Percentiles rank a stretch among this genome's conserved stretches.
Evolutionary conservation across 2,113 vertebrate species (phyloP).

Genomic region (Chaetura pelagica): DNA sequence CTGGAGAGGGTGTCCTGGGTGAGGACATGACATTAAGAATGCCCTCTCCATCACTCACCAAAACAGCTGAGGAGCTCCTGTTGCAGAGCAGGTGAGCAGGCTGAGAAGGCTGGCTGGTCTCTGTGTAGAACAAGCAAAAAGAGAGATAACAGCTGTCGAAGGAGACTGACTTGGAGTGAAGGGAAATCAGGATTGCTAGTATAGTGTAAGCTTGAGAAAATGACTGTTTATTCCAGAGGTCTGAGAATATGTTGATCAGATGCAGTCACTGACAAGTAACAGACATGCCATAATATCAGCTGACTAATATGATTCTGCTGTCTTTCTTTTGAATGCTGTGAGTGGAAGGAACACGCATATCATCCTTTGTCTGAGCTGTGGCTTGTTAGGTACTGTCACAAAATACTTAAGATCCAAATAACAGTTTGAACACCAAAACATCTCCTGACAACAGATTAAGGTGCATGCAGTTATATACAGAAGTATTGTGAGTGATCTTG

Average conservation of each 20-base stretch:
- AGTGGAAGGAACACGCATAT: background rate
- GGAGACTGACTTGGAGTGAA: background rate
- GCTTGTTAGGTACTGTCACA: background rate
- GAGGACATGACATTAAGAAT: conserved; percentile 1
- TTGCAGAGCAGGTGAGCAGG: conserved; percentile 34
- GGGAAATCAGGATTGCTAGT: background rate
- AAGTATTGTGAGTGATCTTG: background rate
- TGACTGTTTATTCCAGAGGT: background rate
- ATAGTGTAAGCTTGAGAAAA: background rate
- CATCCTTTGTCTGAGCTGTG: background rate
- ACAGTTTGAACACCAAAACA: background rate
- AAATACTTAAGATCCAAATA: background rate
- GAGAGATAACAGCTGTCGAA: background rate
- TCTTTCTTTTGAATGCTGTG: background rate
- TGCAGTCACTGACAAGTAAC: background rate
- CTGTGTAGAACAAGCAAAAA: background rate
- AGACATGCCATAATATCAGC: background rate
- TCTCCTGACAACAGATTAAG: background rate
- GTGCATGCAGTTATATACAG: background rate
- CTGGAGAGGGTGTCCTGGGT: background rate
- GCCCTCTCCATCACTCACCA: conserved; percentile 17
- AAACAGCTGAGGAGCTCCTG: conserved; percentile 35
- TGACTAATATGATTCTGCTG: background rate
- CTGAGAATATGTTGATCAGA: background rate
- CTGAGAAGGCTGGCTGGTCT: background rate